Percentiles rank a stretch among this genome's conserved stretches.
Conservation (phyloP, 1,140 invertebrate species). For the Leucophenga varia region DNA sequence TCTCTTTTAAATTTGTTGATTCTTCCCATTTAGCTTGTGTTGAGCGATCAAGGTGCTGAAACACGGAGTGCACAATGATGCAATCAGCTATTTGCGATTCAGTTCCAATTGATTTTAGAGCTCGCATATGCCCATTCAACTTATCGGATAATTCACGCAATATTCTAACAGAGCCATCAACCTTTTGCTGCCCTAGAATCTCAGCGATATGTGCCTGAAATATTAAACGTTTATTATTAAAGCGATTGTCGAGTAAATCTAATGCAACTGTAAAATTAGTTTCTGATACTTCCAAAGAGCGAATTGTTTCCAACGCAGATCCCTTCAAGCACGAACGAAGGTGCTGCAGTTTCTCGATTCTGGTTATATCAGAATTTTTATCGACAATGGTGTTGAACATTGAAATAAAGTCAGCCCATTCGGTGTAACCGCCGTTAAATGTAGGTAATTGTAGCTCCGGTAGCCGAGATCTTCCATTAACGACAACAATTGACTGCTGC, state of each 20-base stretch:
- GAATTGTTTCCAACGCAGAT: slow-evolving; percentile 2
- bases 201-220: not conserved
- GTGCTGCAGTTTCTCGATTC: slow-evolving; percentile 5
- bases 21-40: not conserved
- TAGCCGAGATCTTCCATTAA: too few relatives aligned
- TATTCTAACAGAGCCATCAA: not conserved
- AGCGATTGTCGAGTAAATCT: not conserved
- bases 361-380: slow-evolving; percentile 1
- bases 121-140: slow-evolving; percentile 1
- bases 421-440: slow-evolving; percentile 4
- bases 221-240: not conserved
- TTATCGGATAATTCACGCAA: slow-evolving; percentile 3
- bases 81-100: slow-evolving; percentile 8
- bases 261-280: slow-evolving; percentile 5
- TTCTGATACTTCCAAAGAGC: not conserved
- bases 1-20: not conserved
- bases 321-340: not conserved
- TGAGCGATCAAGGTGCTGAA: not conserved
- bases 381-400: slow-evolving; percentile 2
- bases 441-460: too few relatives aligned
- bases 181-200: slow-evolving; percentile 1
- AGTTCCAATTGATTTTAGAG: not conserved
- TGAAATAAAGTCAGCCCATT: slow-evolving; percentile 4
- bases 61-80: not conserved
- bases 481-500: too few relatives aligned